Evolutionary conservation across 2,888 invertebrate species (phyloP).

Genomic region (Mesochorus sp.): DNA sequence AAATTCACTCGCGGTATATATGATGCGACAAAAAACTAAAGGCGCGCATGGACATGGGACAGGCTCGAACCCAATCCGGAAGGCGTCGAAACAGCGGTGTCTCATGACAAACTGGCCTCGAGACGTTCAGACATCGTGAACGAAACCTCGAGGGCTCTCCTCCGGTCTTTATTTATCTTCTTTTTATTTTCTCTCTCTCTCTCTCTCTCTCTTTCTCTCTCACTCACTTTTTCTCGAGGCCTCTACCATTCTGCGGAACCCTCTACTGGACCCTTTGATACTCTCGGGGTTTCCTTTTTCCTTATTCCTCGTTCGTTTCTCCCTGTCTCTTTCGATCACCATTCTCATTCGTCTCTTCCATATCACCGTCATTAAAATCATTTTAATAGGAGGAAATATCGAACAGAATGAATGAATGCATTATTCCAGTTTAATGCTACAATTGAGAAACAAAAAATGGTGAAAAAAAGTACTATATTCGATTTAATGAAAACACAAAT

Average conservation of each 20-base stretch:
- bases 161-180: conserved; percentile 11
- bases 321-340: background rate
- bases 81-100: conserved; percentile 66
- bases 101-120: conserved; percentile 72
- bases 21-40: background rate
- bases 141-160: conserved; percentile 62
- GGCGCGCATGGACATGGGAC: background rate
- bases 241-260: background rate
- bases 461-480: no score
- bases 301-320: background rate
- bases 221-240: background rate
- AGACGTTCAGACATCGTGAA: conserved; percentile 60
- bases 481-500: no score
- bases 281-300: background rate
- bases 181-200: conserved; percentile 16
- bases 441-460: no score
- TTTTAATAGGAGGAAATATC: no score
- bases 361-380: no score
- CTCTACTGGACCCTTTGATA: background rate
- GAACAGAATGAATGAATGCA: no score
- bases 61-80: conserved; percentile 48
- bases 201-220: conserved; percentile 3
- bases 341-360: no score
- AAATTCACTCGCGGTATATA: background rate
- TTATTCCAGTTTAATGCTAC: no score